These are phyloP conservation scores for Cephus spinipes DNA, from an alignment of 2,888 invertebrate species.

Conservation along the genomic window DNA sequence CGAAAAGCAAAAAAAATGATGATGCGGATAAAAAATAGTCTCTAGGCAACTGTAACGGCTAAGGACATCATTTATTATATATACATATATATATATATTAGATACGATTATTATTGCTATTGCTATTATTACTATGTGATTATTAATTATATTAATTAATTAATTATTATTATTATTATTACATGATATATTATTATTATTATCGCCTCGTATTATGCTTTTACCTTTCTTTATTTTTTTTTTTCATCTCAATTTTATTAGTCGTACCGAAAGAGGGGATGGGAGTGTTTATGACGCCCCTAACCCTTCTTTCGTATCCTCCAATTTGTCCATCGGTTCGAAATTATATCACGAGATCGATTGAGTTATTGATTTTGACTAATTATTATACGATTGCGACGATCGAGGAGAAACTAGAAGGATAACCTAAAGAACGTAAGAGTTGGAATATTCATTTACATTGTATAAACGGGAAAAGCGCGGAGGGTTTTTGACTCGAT, in stretches of 20 bases:
- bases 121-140: slow-evolving; percentile 31
- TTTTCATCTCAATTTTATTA: slow-evolving; percentile 15
- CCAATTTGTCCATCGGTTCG: slow-evolving; percentile 20
- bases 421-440: not conserved
- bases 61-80: slow-evolving; percentile 51
- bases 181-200: slow-evolving; percentile 22
- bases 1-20: slow-evolving; percentile 46
- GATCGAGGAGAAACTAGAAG: slow-evolving; percentile 26
- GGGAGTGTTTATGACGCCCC: not conserved
- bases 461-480: not conserved
- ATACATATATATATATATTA: slow-evolving; percentile 43
- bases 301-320: slow-evolving; percentile 11
- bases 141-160: slow-evolving; percentile 25
- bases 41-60: slow-evolving; percentile 58
- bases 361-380: slow-evolving; percentile 22
- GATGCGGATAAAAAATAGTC: slow-evolving; percentile 51
- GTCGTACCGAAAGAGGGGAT: not conserved
- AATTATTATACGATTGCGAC: slow-evolving; percentile 19
- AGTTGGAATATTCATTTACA: not conserved
- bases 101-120: slow-evolving; percentile 38
- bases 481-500: not conserved
- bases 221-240: slow-evolving; percentile 6
- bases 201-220: slow-evolving; percentile 3
- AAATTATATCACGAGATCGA: slow-evolving; percentile 21
- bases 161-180: slow-evolving; percentile 34